Base-by-base conservation (phyloP, 2,888 invertebrate species). In the Standfussiana lucernea region DNA sequence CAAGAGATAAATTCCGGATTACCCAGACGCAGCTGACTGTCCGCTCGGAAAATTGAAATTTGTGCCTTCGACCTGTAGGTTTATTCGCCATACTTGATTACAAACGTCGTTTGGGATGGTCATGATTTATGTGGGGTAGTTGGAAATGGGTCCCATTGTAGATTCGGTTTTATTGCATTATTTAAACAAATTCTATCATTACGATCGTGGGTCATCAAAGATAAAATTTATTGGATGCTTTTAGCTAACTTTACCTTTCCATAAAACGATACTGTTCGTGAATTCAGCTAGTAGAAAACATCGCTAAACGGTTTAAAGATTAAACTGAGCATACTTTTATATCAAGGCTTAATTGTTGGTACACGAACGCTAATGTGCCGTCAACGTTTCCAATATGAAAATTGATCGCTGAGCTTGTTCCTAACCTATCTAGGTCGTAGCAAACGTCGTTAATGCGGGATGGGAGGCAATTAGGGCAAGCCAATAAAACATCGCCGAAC, bases 401-500 rank as follows among this genome's bases (percentile, higher is more conserved):
- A 90, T 89, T 89, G 83, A 89, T 89, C 85, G 85, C 75, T 75
- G 79, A 90, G 85, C 84, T 82, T 83, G 84, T 84, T 82, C 80
- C 80, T 86, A 87, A 81, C 80, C 68, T 82, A 94, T 93, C 91
- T 94, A 93, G 94, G 94, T 94, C 93, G 92, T 89, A 90, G 92
- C 89, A 90, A 92, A 92, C 91, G 92, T 93, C 91, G 93, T 93
- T 94, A 93, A 92, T 93, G 91, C 92, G 91, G 93, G 91, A 90
- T 93, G 93, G 92, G 90, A 92, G 93, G 94, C 94, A 96, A 96
- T 95, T 95, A 95, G 94, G 94, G 89, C 94, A 93, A 92, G 89
- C 93, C 93, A 94, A 95, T 96, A 95, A 95, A 95, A 94, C 91
- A 92, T 91, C 87, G 93, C 90, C 92, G 88, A 93, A 89, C 92